A percentile compares a stretch with the other conserved stretches of the same genome.
These are phyloP conservation scores for Acromyrmex echinatior DNA, from an alignment of 1,140 invertebrate species.

Conservation along the genomic window DNA sequence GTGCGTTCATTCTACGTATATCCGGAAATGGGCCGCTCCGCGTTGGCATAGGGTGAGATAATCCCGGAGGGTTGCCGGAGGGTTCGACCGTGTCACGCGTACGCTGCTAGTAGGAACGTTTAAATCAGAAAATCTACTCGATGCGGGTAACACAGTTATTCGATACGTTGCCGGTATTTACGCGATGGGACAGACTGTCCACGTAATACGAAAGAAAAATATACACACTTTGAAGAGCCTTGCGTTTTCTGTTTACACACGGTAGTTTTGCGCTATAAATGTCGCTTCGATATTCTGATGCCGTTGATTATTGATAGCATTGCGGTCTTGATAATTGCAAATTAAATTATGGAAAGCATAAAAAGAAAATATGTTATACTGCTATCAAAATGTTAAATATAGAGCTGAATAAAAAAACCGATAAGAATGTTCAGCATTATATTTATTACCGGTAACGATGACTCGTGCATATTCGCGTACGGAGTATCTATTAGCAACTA, in stretches of 20 bases:
- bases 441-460: slow-evolving; percentile 10
- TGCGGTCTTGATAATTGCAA: neutral
- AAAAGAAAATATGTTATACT: neutral
- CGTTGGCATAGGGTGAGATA: slow-evolving; percentile 62
- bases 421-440: neutral
- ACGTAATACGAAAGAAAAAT: slow-evolving; percentile 53
- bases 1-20: slow-evolving; percentile 52
- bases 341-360: neutral
- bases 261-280: neutral
- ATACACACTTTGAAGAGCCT: neutral
- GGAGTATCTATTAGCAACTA: neutral
- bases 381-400: slow-evolving; percentile 7
- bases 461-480: neutral
- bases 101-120: slow-evolving; percentile 52
- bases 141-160: slow-evolving; percentile 57
- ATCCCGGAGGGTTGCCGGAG: slow-evolving; percentile 69
- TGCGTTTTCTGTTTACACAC: neutral
- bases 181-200: slow-evolving; percentile 4
- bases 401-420: neutral
- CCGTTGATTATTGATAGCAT: neutral
- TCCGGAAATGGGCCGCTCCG: slow-evolving; percentile 67
- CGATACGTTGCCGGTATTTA: slow-evolving; percentile 54
- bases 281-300: neutral
- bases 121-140: slow-evolving; percentile 66
- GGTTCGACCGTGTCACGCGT: slow-evolving; percentile 67